These are phyloP conservation scores for Periplaneta americana DNA, from an alignment of 1,140 invertebrate species.

Conservation along the genomic window DNA sequence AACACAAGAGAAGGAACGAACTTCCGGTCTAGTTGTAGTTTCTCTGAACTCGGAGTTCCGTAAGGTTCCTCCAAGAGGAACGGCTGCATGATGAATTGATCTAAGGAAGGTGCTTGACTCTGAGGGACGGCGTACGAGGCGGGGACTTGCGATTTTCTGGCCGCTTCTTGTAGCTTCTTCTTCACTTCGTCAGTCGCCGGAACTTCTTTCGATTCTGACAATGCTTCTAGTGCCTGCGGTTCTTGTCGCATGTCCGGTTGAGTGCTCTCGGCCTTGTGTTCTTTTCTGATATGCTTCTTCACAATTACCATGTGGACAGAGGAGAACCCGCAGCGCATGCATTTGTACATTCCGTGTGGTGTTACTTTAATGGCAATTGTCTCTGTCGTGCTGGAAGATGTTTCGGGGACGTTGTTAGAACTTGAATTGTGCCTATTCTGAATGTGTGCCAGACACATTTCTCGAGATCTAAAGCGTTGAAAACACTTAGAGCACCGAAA, in stretches of 20 bases:
- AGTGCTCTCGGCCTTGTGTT: constrained; percentile 43
- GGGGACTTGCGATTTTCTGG: constrained; percentile 46
- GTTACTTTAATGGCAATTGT: constrained; percentile 29
- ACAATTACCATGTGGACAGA: constrained; percentile 54
- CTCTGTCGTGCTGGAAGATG: constrained; percentile 2
- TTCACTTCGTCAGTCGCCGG: constrained; percentile 36
- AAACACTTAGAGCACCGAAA: constrained; percentile 44
- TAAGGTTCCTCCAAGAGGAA: constrained; percentile 69
- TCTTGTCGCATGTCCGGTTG: not conserved
- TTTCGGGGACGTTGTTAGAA: not conserved
- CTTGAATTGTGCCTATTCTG: constrained; percentile 32
- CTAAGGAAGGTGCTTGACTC: constrained; percentile 28
- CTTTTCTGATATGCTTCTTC: constrained; percentile 57
- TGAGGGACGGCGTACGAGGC: constrained; percentile 29
- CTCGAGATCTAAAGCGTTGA: constrained; percentile 35
- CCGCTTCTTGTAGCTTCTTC: constrained; percentile 44
- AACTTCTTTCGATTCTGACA: not conserved
- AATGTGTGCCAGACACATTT: constrained; percentile 37
- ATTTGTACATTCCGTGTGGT: constrained; percentile 45
- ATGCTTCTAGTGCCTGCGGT: not conserved
- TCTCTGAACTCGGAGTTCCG: constrained; percentile 20
- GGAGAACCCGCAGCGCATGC: constrained; percentile 60
- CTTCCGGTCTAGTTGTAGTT: constrained; percentile 37
- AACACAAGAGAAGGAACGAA: constrained; percentile 87
- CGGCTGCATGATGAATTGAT: constrained; percentile 69